A percentile compares a stretch with the other conserved stretches of the same genome.
phyloP scores from a whole-genome alignment of 2,113 vertebrate species.

The Hippocampus barbouri region DNA sequence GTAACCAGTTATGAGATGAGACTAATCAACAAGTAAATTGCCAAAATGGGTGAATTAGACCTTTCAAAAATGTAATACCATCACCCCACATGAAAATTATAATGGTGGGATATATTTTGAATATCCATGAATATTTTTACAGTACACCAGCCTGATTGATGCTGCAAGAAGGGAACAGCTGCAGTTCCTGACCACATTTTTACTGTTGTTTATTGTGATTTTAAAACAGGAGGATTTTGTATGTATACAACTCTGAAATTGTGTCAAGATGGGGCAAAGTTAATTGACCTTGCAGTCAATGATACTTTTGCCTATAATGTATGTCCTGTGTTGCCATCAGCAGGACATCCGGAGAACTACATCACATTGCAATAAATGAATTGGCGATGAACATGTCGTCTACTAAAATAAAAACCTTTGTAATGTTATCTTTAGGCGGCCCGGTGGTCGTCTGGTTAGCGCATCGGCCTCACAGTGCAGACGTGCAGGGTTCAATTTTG shows the following conservation, averaged over 20 bases:
- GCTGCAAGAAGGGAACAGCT: not conserved
- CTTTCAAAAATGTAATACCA: not conserved
- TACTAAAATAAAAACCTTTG: too few species aligned
- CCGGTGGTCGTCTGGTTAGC: too few species aligned
- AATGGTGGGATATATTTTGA: not conserved
- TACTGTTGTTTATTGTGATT: not conserved
- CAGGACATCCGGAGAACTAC: conserved; percentile 39
- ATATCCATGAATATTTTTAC: not conserved
- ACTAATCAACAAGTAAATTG: not conserved
- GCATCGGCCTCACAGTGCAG: too few species aligned
- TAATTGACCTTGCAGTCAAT: not conserved
- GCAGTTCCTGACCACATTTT: not conserved
- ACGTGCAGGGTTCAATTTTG: too few species aligned
- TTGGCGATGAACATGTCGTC: too few species aligned
- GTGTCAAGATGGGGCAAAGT: not conserved
- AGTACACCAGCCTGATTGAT: not conserved
- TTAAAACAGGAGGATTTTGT: not conserved
- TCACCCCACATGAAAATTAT: not conserved
- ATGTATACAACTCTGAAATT: not conserved
- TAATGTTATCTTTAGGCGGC: too few species aligned
- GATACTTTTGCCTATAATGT: conserved; percentile 7
- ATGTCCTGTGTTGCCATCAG: conserved; percentile 56
- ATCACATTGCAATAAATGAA: conserved; percentile 5
- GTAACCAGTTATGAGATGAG: too few species aligned
- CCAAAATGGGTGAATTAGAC: not conserved